Conservation (phyloP, 2,113 vertebrate genomes). For the Hippolais icterina region DNA sequence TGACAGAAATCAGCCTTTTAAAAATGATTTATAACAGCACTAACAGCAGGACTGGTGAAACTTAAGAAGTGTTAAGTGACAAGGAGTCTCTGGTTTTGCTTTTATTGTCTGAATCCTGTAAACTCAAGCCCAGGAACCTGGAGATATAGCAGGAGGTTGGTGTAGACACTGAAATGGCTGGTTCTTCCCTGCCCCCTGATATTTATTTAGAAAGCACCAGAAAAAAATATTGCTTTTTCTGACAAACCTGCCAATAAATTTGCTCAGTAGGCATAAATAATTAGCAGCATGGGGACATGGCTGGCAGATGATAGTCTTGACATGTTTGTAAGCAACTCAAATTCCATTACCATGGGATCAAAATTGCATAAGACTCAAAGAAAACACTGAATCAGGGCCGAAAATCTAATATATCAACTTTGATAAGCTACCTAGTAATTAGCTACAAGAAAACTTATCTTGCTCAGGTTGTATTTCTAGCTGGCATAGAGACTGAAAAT, state of each 20-base stretch:
- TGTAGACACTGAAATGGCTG: not conserved
- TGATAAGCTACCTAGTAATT: not conserved
- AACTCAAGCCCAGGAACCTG: not conserved
- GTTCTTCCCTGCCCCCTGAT: not conserved
- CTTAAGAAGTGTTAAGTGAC: not conserved
- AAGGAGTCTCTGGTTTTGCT: not conserved
- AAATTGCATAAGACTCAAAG: not conserved
- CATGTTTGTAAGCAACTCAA: conserved; percentile 10
- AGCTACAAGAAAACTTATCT: not conserved
- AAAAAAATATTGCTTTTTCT: not conserved
- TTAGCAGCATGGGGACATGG: not conserved
- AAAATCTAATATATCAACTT: not conserved
- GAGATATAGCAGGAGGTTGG: not conserved
- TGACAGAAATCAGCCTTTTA: not conserved
- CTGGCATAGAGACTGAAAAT: conserved; percentile 3
- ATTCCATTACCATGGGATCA: not conserved
- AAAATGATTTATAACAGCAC: not conserved
- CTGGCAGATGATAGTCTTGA: not conserved
- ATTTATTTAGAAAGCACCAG: not conserved
- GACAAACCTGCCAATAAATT: conserved; percentile 28
- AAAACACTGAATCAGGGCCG: not conserved
- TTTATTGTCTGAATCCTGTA: not conserved
- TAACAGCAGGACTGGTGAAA: not conserved
- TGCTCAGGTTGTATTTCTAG: conserved; percentile 5
- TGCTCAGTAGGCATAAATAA: not conserved